These are phyloP conservation scores for Cheirogaleus medius DNA, from an alignment of 2,113 vertebrate species.

Conservation along the genomic window DNA sequence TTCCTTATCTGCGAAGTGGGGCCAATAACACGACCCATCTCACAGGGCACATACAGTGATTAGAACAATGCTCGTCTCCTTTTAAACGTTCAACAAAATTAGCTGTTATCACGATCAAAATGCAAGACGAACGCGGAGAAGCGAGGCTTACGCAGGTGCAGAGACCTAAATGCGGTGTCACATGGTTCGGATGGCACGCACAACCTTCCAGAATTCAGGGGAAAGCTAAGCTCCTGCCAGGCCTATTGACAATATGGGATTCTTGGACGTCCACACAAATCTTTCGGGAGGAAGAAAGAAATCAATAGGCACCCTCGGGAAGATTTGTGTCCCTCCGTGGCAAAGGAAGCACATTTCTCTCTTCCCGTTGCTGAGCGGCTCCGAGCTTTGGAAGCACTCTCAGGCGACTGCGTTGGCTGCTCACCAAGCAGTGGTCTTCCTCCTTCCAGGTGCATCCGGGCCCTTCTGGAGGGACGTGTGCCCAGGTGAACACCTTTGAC, in stretches of 20 bases:
- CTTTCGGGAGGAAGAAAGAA: not conserved
- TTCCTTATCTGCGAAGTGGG: slow-evolving; percentile 14
- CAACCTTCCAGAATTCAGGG: not conserved
- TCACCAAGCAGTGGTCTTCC: not conserved
- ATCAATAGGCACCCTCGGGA: not conserved
- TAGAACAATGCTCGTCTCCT: not conserved
- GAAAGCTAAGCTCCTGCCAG: not conserved
- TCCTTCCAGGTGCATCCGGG: not conserved
- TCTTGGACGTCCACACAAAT: not conserved
- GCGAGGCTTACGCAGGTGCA: fast-evolving
- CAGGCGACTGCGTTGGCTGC: not conserved
- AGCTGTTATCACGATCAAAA: not conserved
- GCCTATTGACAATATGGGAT: not conserved
- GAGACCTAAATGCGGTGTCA: not conserved
- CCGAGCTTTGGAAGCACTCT: not conserved
- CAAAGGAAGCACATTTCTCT: not conserved
- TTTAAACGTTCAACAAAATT: not conserved
- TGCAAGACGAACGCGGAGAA: not conserved
- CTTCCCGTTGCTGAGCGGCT: not conserved
- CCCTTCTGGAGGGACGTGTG: not conserved
- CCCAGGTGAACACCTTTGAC: not conserved
- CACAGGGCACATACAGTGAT: not conserved
- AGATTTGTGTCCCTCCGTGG: not conserved
- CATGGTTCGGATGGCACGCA: too few relatives aligned
- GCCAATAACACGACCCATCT: not conserved